Conservation (phyloP, 2,888 invertebrate genomes). For the Unio delphinus region DNA sequence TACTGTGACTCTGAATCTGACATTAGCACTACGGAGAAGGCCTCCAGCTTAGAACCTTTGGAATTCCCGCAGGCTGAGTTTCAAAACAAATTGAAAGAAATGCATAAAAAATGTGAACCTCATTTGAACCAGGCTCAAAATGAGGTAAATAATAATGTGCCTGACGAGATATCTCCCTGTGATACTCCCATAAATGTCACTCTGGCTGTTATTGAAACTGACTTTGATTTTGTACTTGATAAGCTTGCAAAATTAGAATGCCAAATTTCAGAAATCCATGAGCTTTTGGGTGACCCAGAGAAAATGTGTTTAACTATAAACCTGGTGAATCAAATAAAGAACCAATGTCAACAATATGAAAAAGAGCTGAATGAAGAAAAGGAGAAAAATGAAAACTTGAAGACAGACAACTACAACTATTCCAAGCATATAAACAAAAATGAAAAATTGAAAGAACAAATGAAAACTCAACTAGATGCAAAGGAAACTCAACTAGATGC, state of each 20-base stretch:
- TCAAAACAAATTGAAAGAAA: slow-evolving; percentile 29
- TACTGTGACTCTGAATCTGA: too few relatives aligned
- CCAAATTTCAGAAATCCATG: slow-evolving; percentile 36
- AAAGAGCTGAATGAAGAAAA: slow-evolving; percentile 35
- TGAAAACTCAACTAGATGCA: slow-evolving; percentile 33
- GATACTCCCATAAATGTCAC: not conserved
- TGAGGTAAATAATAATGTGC: too few relatives aligned
- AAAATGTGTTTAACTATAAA: slow-evolving; percentile 28
- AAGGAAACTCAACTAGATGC: slow-evolving; percentile 32
- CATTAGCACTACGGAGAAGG: slow-evolving; percentile 1
- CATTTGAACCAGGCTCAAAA: too few relatives aligned
- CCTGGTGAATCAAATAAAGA: slow-evolving; percentile 32
- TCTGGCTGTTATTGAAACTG: slow-evolving; percentile 3
- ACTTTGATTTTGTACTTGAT: slow-evolving; percentile 1
- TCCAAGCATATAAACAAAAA: slow-evolving; percentile 46
- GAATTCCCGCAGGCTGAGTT: slow-evolving; percentile 17
- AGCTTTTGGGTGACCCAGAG: slow-evolving; percentile 40
- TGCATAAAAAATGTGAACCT: slow-evolving; percentile 18
- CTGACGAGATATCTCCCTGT: not conserved
- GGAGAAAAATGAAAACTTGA: slow-evolving; percentile 35
- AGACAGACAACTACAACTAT: slow-evolving; percentile 44
- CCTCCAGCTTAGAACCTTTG: slow-evolving; percentile 4
- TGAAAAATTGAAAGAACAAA: slow-evolving; percentile 34
- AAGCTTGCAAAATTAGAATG: slow-evolving; percentile 26
- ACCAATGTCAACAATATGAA: slow-evolving; percentile 22